phyloP scores from a whole-genome alignment of 2,113 vertebrate species.

The Zootoca vivipara region DNA sequence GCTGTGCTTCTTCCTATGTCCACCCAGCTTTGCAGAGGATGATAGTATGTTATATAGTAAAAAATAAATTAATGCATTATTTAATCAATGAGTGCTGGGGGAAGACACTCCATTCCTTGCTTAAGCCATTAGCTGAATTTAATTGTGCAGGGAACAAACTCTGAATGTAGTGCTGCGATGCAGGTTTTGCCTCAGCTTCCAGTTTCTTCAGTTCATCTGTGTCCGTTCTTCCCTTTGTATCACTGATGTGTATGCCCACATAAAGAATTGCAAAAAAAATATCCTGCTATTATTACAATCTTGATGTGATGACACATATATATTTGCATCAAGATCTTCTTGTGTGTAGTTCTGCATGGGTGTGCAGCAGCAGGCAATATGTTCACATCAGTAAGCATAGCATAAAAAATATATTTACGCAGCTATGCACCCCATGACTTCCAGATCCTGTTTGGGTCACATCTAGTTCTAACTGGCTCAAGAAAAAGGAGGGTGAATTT shows the following conservation, averaged over 20 bases:
- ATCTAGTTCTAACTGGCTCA: background rate
- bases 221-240: too few species aligned
- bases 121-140: background rate
- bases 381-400: background rate
- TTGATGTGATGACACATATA: too few species aligned
- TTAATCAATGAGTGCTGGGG: background rate
- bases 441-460: background rate
- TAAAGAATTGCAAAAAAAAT: too few species aligned
- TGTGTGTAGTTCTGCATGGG: too few species aligned
- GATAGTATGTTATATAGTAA: background rate
- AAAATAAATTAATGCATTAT: background rate
- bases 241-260: too few species aligned
- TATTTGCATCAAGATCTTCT: too few species aligned
- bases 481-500: background rate
- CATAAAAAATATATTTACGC: background rate
- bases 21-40: slow-evolving; percentile 15
- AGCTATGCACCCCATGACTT: background rate
- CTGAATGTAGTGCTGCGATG: background rate
- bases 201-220: too few species aligned
- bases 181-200: too few species aligned
- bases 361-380: too few species aligned
- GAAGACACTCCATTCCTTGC: slow-evolving; percentile 6
- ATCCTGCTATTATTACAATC: too few species aligned
- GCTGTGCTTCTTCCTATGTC: slow-evolving; percentile 35
- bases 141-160: background rate